Evolutionary conservation across 2,113 vertebrate species (phyloP), one percentile per base, ranked within the genome.

Genomic region (Brachyhypopomus gauderio): DNA sequence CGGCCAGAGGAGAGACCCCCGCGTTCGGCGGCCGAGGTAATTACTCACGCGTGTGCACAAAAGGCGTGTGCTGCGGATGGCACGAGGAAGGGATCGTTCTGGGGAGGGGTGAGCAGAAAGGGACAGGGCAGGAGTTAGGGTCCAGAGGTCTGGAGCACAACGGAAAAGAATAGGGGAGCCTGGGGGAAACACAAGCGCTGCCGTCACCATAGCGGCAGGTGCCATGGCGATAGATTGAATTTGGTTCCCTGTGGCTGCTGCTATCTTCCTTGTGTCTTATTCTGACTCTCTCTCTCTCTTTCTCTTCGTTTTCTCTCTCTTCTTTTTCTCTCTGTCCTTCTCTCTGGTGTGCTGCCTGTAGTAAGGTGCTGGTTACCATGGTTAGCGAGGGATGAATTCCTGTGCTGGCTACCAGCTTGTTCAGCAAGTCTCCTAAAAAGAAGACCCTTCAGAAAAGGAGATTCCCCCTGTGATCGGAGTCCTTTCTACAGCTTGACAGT

Each of bases 301-400:
- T 30, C 72, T 34, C 23, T 30, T 2, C 19, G 59, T 59, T 48
- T 19, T 59, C 30, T 55, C 82, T 25, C 67, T 25, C 63, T 71
- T 74, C 23, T 64, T 69, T 52, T 27, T 58, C 78, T 25, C 63
- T 62, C 58, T 77, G 36, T 72, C 72, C 27, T 19, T 66, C 60
- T 63, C 64, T 81, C 78, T 48, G 75, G 85, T 87, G 81, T 83
- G 74, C 75, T 90, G 90, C 79, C 79, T 86, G 71, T 88, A 84
- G 87, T 83, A 86, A 89, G 90, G 83, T 91, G 90, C 89, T 91
- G 87, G 91, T 93, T 91, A 90, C 91, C 91, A 92, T 93, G 91
- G 92, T 86, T 90, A 92, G 91, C 82, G 87, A 87, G 89, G 86
- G 88, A 88, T 81, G 41, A 87, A 90, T 88, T 83, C 75, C 83